Percentiles rank a stretch among this genome's conserved stretches.
Conservation (phyloP, 2,113 vertebrate genomes). For the Setophaga coronata region DNA sequence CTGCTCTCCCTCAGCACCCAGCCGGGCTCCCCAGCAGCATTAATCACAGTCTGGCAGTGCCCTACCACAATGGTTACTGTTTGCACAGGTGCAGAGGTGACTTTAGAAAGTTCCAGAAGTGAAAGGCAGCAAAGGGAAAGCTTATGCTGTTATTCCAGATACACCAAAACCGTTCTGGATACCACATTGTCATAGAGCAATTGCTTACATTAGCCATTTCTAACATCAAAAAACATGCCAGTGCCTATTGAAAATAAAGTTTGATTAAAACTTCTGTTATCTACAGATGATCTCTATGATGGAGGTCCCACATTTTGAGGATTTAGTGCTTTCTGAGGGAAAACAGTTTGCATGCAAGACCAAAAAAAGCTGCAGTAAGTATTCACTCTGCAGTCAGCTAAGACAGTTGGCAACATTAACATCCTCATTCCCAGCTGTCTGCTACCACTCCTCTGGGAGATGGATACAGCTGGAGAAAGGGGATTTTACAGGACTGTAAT, state of each 20-base stretch:
- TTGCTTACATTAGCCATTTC: neutral
- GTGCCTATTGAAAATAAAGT: neutral
- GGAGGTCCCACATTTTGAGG: neutral
- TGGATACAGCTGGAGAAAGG: neutral
- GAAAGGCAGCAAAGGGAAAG: neutral
- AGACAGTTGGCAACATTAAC: neutral
- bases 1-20: neutral
- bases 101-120: neutral
- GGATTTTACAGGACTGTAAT: neutral
- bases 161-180: neutral
- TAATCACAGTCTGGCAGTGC: neutral
- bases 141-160: neutral
- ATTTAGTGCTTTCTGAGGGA: neutral
- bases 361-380: neutral
- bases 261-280: neutral
- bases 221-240: neutral
- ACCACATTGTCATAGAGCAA: fast-evolving
- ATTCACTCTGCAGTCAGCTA: neutral
- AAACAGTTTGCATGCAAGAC: neutral
- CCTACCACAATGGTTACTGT: neutral
- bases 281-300: neutral
- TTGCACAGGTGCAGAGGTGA: neutral
- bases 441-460: neutral
- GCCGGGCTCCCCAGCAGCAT: neutral
- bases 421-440: neutral